phyloP scores from a whole-genome alignment of 2,113 vertebrate species.

The Columbina picui region DNA sequence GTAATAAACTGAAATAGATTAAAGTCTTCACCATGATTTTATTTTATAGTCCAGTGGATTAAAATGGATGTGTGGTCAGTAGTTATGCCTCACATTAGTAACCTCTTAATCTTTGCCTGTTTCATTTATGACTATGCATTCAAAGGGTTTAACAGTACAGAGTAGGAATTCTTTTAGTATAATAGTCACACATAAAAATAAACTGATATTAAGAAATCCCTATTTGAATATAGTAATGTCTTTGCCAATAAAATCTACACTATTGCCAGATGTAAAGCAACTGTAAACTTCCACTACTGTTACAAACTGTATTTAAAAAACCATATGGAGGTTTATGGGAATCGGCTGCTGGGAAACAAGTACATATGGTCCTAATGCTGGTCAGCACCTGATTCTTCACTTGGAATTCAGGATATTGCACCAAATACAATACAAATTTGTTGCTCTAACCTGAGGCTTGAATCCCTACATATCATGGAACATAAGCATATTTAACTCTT shows the following conservation, averaged over 20 bases:
- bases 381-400: neutral
- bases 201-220: neutral
- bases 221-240: neutral
- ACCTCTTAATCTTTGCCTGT: neutral
- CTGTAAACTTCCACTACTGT: conserved; percentile 1
- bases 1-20: neutral
- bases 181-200: neutral
- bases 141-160: neutral
- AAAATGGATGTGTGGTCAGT: neutral
- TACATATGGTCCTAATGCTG: neutral
- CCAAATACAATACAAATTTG: neutral
- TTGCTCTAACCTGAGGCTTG: neutral
- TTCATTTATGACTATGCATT: neutral
- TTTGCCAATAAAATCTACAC: neutral
- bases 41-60: neutral
- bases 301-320: conserved; percentile 15
- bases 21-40: neutral
- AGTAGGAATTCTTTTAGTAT: neutral
- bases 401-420: neutral
- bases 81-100: neutral
- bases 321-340: conserved; percentile 23
- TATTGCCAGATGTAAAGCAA: conserved; percentile 9
- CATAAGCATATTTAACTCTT: neutral
- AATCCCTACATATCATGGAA: neutral
- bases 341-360: neutral